Conservation (phyloP, 1,140 invertebrate genomes). For the Lamellibrachia luymesi region DNA sequence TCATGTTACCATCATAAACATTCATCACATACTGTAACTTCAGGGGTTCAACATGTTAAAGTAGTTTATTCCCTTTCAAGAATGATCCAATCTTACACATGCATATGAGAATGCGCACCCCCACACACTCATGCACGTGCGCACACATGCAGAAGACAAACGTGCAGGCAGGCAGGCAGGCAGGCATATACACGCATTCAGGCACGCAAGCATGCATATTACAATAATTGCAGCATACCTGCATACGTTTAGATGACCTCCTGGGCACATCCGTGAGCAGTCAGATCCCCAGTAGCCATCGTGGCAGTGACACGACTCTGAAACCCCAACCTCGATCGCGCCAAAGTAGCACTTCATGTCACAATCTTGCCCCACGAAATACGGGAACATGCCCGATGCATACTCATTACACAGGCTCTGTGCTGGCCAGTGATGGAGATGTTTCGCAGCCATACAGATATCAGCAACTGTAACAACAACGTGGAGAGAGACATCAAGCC, state of each 20-base stretch:
- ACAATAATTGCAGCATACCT: neutral
- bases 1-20: too few relatives aligned
- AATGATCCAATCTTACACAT: neutral
- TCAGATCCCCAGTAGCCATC: slow-evolving; percentile 34
- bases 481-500: slow-evolving; percentile 14
- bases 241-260: slow-evolving; percentile 31
- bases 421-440: neutral
- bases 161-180: neutral
- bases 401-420: neutral
- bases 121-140: too few relatives aligned
- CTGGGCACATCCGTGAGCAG: slow-evolving; percentile 31
- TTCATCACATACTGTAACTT: too few relatives aligned
- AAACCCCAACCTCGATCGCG: slow-evolving; percentile 16
- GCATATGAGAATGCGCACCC: too few relatives aligned
- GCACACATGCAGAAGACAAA: neutral
- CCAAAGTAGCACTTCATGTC: slow-evolving; percentile 34
- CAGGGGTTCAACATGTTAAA: neutral
- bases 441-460: neutral
- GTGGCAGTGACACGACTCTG: slow-evolving; percentile 28
- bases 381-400: slow-evolving; percentile 6
- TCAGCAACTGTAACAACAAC: neutral
- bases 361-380: neutral
- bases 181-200: neutral
- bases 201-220: neutral
- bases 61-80: neutral